Evolutionary conservation across 1,140 invertebrate genomes (phyloP).

Genomic region (Tetragnatha versicolor): DNA sequence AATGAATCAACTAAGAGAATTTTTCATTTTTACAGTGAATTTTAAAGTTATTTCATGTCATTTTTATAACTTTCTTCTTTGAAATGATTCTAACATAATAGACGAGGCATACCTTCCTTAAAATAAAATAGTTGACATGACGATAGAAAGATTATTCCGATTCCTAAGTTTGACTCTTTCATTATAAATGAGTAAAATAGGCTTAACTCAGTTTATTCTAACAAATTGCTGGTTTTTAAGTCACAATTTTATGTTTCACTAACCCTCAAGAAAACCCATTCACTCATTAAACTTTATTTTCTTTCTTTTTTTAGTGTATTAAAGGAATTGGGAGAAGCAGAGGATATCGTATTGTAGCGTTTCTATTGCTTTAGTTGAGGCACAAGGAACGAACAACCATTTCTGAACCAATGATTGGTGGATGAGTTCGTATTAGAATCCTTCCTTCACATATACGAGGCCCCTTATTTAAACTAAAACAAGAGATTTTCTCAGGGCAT

Average conservation of each 20-base stretch:
- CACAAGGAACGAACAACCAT: constrained; percentile 23
- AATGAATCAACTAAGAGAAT: too few species aligned
- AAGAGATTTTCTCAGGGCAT: constrained; percentile 45
- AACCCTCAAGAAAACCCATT: not conserved
- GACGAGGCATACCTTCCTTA: too few species aligned
- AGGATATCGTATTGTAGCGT: constrained; percentile 16
- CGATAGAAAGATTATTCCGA: too few species aligned
- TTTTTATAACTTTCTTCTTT: too few species aligned
- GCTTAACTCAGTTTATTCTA: not conserved
- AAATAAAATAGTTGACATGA: too few species aligned
- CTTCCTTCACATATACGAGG: not conserved
- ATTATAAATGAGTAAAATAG: too few species aligned
- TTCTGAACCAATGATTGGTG: too few species aligned
- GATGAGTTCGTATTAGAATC: not conserved
- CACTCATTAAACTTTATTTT: constrained; percentile 12
- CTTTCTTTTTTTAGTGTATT: constrained; percentile 46
- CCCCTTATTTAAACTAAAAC: not conserved
- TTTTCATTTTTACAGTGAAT: too few species aligned
- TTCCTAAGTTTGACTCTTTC: too few species aligned
- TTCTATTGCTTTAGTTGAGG: constrained; percentile 45
- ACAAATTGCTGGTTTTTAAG: not conserved
- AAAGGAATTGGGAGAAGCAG: constrained; percentile 14
- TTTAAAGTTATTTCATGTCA: too few species aligned
- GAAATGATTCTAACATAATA: too few species aligned
- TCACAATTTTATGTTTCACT: not conserved